These are phyloP conservation scores for Alosa sapidissima DNA, from an alignment of 2,797 vertebrate species.

Conservation along the genomic window DNA sequence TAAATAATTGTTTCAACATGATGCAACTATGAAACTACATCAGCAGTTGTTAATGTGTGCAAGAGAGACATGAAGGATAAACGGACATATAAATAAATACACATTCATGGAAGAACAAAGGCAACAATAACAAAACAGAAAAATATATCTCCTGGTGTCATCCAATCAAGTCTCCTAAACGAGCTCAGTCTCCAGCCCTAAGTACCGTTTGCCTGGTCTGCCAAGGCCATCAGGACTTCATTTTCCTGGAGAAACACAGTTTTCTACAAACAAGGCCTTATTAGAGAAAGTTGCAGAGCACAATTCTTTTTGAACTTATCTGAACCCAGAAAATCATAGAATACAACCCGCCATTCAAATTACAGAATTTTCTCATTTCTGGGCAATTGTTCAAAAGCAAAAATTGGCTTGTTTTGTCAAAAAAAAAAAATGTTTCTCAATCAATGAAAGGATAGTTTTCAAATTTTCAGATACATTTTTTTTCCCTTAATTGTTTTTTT, in stretches of 20 bases:
- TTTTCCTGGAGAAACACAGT: neutral
- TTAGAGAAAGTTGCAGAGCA: neutral
- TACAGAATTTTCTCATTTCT: neutral
- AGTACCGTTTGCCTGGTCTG: neutral
- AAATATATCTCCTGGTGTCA: neutral
- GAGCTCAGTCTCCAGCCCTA: neutral
- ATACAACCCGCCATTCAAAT: neutral
- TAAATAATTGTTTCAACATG: no score
- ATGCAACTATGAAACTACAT: no score
- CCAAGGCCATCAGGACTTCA: neutral
- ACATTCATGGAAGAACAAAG: neutral
- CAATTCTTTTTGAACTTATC: neutral
- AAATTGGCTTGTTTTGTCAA: neutral
- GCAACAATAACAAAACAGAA: neutral
- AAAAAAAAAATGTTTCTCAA: no score
- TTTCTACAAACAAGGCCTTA: neutral
- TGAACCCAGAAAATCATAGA: neutral
- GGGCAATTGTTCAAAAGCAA: neutral
- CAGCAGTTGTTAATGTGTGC: neutral
- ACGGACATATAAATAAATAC: neutral
- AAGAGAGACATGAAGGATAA: neutral
- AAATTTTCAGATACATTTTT: no score
- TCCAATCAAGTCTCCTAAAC: neutral
- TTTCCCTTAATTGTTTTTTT: no score
- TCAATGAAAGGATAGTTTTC: no score